A percentile compares a stretch with the other conserved stretches of the same genome.
Evolutionary conservation across 2,113 vertebrate species (phyloP).

Genomic region (Macrotis lagotis): DNA sequence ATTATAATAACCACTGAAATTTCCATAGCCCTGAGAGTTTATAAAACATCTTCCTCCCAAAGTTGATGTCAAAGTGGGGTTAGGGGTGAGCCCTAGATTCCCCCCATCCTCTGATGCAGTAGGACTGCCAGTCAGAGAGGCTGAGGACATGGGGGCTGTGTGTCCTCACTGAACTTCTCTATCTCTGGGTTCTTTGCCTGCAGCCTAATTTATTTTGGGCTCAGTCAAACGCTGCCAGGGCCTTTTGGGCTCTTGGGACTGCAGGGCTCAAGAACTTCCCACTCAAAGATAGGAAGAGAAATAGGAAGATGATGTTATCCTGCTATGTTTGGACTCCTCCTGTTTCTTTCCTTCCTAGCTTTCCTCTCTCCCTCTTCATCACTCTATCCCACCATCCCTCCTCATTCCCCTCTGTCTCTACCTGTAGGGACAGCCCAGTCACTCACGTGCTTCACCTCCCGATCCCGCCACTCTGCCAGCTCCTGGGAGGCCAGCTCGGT

Average conservation of each 20-base stretch:
- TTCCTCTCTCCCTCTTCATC: background rate
- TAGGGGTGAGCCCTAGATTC: background rate
- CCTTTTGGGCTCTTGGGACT: background rate
- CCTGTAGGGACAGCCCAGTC: fast-evolving
- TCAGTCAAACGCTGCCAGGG: background rate
- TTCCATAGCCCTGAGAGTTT: background rate
- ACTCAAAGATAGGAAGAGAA: background rate
- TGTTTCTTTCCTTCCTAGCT: background rate
- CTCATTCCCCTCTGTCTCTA: fast-evolving
- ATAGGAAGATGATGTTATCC: fast-evolving
- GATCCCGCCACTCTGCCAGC: constrained; percentile 79
- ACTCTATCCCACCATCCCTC: too few species aligned
- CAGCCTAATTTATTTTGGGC: background rate
- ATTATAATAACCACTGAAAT: background rate
- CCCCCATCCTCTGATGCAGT: background rate
- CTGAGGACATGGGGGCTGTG: background rate
- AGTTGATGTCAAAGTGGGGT: background rate
- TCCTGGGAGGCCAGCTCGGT: constrained; percentile 78
- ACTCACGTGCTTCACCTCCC: constrained; percentile 77
- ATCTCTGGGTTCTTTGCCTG: background rate
- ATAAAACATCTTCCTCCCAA: background rate
- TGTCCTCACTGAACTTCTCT: background rate
- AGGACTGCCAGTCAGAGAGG: background rate
- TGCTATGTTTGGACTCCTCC: background rate
- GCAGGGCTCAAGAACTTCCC: background rate